These are phyloP conservation scores for Aethes cnicana DNA, from an alignment of 2,888 invertebrate genomes.

Conservation along the genomic window DNA sequence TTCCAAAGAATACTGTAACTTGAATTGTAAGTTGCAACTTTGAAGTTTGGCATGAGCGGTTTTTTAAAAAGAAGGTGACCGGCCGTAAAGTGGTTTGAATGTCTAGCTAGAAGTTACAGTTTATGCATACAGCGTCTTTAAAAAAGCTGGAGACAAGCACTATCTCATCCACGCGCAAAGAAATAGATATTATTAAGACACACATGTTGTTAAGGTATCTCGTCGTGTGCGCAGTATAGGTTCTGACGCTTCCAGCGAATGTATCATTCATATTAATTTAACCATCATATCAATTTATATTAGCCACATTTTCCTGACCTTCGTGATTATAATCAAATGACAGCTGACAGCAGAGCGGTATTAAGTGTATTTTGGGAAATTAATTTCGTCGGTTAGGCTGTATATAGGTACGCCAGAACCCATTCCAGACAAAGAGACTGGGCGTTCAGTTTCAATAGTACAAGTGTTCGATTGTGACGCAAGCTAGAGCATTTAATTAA, in stretches of 20 bases:
- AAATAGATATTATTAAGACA: too few species aligned
- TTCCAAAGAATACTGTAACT: conserved; percentile 25
- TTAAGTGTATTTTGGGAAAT: too few species aligned
- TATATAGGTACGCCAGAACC: neutral
- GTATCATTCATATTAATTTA: too few species aligned
- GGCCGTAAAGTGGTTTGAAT: conserved; percentile 15
- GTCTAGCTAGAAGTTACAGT: conserved; percentile 8
- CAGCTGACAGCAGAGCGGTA: too few species aligned
- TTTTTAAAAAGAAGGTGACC: conserved; percentile 18
- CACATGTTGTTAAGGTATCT: too few species aligned
- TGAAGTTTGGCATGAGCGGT: conserved; percentile 13
- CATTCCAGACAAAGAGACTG: neutral
- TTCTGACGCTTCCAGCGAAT: too few species aligned
- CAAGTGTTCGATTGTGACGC: conserved; percentile 32
- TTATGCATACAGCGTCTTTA: conserved; percentile 2
- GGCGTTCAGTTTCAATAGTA: conserved; percentile 22
- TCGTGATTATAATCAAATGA: too few species aligned
- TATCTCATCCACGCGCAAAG: too few species aligned
- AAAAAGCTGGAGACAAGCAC: neutral
- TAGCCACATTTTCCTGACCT: too few species aligned
- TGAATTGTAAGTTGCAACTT: conserved; percentile 21
- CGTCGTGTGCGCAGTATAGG: too few species aligned
- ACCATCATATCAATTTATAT: neutral
- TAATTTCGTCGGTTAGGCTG: too few species aligned
- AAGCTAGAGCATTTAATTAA: conserved; percentile 44